Percentiles rank a stretch among this genome's conserved stretches.
Evolutionary conservation across 2,888 invertebrate genomes (phyloP).

Genomic region (Tetrapedia diversipes): DNA sequence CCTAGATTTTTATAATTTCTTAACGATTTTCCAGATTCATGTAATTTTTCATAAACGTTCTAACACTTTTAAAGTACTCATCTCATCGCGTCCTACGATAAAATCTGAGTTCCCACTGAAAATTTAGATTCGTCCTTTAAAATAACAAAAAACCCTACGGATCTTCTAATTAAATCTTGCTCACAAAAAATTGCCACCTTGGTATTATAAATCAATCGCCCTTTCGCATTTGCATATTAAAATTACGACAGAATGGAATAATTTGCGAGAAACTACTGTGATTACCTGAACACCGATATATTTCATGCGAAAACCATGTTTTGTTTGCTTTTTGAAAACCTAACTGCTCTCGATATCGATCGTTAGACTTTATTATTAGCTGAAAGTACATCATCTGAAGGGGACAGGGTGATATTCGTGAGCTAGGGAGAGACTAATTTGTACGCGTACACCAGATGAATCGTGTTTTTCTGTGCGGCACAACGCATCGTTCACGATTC

Average conservation of each 20-base stretch:
- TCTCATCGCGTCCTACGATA: not conserved
- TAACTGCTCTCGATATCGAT: conserved; percentile 39
- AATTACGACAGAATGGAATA: not conserved
- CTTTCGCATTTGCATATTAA: not conserved
- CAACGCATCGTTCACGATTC: not conserved
- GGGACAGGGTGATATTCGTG: conserved; percentile 5
- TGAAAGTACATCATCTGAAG: conserved; percentile 3
- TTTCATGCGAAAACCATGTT: not conserved
- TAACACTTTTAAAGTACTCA: too few species aligned
- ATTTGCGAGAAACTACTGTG: not conserved
- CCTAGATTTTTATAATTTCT: too few species aligned
- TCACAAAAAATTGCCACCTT: not conserved
- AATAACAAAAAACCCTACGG: not conserved
- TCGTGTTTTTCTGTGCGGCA: conserved; percentile 5
- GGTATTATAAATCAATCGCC: not conserved
- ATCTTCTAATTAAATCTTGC: not conserved
- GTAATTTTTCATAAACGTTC: too few species aligned
- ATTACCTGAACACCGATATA: not conserved
- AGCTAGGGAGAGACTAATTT: conserved; percentile 33
- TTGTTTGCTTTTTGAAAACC: conserved; percentile 11
- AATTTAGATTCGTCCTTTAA: too few species aligned
- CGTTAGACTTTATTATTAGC: conserved; percentile 31
- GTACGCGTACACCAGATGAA: conserved; percentile 15
- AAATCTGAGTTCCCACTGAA: too few species aligned
- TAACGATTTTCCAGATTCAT: too few species aligned